Conservation (phyloP, 1,140 invertebrate genomes). For the Neodiprion virginianus region DNA sequence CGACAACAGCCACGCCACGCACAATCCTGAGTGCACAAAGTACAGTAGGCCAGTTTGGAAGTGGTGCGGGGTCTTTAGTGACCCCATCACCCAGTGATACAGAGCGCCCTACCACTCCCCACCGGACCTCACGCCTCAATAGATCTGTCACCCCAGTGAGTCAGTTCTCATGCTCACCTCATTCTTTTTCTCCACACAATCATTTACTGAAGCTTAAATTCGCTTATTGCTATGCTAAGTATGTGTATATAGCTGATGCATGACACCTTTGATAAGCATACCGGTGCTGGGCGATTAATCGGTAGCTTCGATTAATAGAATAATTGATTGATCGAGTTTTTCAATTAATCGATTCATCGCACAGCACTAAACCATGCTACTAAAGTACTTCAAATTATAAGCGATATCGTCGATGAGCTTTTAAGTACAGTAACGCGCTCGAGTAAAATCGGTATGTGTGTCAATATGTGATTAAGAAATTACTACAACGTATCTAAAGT, state of each 20-base stretch:
- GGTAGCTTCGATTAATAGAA: no score
- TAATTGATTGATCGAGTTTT: no score
- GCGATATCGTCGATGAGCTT: no score
- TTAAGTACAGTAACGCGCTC: no score
- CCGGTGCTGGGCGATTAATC: no score
- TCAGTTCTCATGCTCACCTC: conserved; percentile 35
- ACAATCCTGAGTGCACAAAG: conserved; percentile 70
- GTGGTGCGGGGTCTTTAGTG: conserved; percentile 44
- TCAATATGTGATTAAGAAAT: no score
- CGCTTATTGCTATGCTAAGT: background rate
- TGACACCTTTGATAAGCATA: no score
- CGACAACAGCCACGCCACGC: conserved; percentile 71
- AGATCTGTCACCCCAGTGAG: conserved; percentile 56
- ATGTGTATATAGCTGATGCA: background rate
- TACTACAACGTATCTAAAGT: no score
- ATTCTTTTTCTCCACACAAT: background rate
- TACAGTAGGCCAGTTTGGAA: conserved; percentile 52
- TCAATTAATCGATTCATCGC: no score
- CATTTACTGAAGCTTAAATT: background rate
- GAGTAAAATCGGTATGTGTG: no score
- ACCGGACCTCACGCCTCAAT: conserved; percentile 55
- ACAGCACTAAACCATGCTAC: no score
- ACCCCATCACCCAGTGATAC: conserved; percentile 57
- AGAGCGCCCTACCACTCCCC: conserved; percentile 62
- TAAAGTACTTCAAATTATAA: no score